Evolutionary conservation across 1,140 invertebrate species (phyloP).

Genomic region (Drosophila auraria): DNA sequence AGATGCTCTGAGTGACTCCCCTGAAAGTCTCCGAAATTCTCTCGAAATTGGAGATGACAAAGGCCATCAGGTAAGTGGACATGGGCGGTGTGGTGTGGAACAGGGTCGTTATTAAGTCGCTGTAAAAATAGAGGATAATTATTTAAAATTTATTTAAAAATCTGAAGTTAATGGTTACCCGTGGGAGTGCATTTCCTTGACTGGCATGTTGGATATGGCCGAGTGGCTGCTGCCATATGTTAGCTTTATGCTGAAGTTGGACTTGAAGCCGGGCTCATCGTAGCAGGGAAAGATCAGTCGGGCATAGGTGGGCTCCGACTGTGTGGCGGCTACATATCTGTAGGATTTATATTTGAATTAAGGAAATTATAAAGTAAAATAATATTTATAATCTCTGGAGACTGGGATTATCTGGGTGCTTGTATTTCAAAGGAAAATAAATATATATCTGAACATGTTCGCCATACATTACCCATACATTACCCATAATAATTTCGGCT

Average conservation of each 20-base stretch:
- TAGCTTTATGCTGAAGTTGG: conserved; percentile 88
- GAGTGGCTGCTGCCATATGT: conserved; percentile 86
- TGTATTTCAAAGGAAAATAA: no score
- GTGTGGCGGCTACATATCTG: conserved; percentile 91
- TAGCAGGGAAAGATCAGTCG: conserved; percentile 94
- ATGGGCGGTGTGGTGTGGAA: conserved; percentile 88
- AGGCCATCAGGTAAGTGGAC: conserved; percentile 92
- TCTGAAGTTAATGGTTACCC: conserved; percentile 37
- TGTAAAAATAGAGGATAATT: conserved; percentile 17
- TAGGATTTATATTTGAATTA: not conserved
- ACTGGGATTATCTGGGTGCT: no score
- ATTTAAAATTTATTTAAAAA: not conserved
- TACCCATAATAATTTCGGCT: no score
- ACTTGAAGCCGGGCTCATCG: conserved; percentile 94
- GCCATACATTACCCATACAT: no score
- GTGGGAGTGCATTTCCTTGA: conserved; percentile 32
- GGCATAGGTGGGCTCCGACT: conserved; percentile 93
- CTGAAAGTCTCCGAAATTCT: conserved; percentile 66
- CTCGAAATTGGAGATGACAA: conserved; percentile 90
- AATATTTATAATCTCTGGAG: not conserved
- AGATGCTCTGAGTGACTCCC: conserved; percentile 86
- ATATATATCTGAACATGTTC: no score
- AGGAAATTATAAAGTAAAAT: no score
- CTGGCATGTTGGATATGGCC: conserved; percentile 88
- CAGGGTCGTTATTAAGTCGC: conserved; percentile 66